phyloP scores from a whole-genome alignment of 2,888 invertebrate species.

The Pseudanteris insignis region DNA sequence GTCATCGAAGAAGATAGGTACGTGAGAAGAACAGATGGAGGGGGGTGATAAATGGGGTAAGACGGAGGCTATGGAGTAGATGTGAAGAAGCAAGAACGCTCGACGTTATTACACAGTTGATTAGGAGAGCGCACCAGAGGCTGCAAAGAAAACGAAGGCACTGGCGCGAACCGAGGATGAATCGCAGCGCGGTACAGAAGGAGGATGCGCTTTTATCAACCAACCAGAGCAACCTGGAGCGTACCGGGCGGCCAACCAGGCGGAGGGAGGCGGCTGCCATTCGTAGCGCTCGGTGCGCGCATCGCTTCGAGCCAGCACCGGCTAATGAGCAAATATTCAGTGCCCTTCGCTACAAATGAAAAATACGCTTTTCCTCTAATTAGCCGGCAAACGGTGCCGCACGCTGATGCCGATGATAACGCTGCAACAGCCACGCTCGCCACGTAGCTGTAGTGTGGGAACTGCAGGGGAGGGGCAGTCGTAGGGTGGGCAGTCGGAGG shows the following conservation, averaged over 20 bases:
- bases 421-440: no score
- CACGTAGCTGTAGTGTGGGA: no score
- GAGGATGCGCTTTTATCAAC: slow-evolving; percentile 54
- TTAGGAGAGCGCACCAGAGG: slow-evolving; percentile 57
- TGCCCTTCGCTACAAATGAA: no score
- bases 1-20: no score
- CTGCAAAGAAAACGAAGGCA: slow-evolving; percentile 44
- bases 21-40: no score
- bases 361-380: no score
- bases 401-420: no score
- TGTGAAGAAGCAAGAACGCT: slow-evolving; percentile 39
- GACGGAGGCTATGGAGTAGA: no score
- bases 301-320: slow-evolving; percentile 40
- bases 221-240: slow-evolving; percentile 53
- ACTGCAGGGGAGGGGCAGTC: no score
- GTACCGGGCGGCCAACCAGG: slow-evolving; percentile 53
- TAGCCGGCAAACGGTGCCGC: no score
- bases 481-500: no score
- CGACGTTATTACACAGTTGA: slow-evolving; percentile 64
- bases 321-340: slow-evolving; percentile 51
- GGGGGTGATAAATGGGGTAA: no score
- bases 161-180: slow-evolving; percentile 43
- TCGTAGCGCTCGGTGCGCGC: slow-evolving; percentile 29
- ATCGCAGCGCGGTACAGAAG: slow-evolving; percentile 44
- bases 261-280: slow-evolving; percentile 50